These are phyloP conservation scores for Griposia aprilina DNA, from an alignment of 2,888 invertebrate species.

Conservation along the genomic window DNA sequence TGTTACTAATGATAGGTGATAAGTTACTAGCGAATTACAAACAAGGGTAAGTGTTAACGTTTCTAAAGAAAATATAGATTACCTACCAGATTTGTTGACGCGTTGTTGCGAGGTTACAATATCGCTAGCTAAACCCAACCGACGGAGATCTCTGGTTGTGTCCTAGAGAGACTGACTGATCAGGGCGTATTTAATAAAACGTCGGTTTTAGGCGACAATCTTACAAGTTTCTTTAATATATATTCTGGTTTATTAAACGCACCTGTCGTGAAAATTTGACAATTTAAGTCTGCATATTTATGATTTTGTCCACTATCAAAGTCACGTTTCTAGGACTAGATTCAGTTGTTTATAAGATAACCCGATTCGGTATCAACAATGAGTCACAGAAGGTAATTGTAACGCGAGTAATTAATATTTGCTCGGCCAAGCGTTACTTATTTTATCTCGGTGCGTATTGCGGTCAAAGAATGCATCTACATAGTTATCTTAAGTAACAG, in stretches of 20 bases:
- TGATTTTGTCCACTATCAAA: background rate
- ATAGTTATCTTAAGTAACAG: slow-evolving; percentile 42
- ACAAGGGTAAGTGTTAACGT: background rate
- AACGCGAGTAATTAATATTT: slow-evolving; percentile 73
- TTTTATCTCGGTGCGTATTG: slow-evolving; percentile 73
- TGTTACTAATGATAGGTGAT: background rate
- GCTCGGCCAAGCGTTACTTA: slow-evolving; percentile 70
- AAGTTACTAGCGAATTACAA: background rate
- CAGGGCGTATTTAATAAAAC: no score
- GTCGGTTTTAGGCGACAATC: no score
- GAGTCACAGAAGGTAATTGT: slow-evolving; percentile 68
- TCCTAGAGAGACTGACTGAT: no score
- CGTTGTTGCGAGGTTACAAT: no score
- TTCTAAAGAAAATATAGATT: background rate
- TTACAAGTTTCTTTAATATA: no score
- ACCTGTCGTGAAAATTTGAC: no score
- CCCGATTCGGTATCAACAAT: slow-evolving; percentile 61
- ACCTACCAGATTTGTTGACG: no score
- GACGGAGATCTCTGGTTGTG: no score
- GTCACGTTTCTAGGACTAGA: slow-evolving; percentile 10
- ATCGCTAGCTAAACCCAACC: no score
- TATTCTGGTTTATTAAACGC: no score
- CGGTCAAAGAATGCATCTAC: slow-evolving; percentile 68
- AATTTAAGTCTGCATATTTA: no score
- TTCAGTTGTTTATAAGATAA: slow-evolving; percentile 23